Percentiles rank a stretch among this genome's conserved stretches.
These are phyloP conservation scores for Mimumesa dahlbomi DNA, from an alignment of 2,888 invertebrate genomes.

Conservation along the genomic window DNA sequence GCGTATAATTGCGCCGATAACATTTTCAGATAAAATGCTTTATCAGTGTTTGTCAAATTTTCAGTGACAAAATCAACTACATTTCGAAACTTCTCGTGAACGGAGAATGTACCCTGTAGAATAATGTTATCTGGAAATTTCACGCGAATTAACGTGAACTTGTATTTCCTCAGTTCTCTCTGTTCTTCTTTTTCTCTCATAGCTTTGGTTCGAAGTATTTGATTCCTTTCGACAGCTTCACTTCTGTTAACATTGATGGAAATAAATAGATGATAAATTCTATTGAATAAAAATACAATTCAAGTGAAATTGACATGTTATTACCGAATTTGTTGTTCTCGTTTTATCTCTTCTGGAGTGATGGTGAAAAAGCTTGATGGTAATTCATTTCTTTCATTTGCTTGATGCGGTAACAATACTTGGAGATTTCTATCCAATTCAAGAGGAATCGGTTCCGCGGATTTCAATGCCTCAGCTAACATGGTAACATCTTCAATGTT, in stretches of 20 bases:
- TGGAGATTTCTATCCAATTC: conserved; percentile 93
- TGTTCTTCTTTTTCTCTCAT: conserved; percentile 96
- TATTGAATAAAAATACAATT: background rate
- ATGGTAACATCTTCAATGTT: conserved; percentile 81
- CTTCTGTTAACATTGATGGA: conserved; percentile 80
- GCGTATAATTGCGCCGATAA: conserved; percentile 86
- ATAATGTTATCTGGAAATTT: conserved; percentile 94
- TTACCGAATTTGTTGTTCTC: conserved; percentile 89
- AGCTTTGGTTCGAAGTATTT: conserved; percentile 94
- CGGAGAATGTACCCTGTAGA: conserved; percentile 93
- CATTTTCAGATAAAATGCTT: conserved; percentile 87
- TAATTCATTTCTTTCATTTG: conserved; percentile 85
- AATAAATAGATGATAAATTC: conserved; percentile 1
- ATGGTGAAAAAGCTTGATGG: conserved; percentile 93
- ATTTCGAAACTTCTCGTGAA: conserved; percentile 88
- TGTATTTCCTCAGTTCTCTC: conserved; percentile 90
- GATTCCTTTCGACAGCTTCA: conserved; percentile 89
- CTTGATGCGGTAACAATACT: conserved; percentile 90
- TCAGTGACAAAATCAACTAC: conserved; percentile 91
- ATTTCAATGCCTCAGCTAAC: conserved; percentile 88
- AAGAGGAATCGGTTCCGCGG: conserved; percentile 90
- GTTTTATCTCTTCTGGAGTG: conserved; percentile 90
- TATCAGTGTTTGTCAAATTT: conserved; percentile 85
- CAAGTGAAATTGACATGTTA: background rate
- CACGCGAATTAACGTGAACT: conserved; percentile 91